Percentiles rank a stretch among this genome's conserved stretches.
These are phyloP conservation scores for Hucho hucho DNA, from an alignment of 2,113 vertebrate species.

Conservation along the genomic window DNA sequence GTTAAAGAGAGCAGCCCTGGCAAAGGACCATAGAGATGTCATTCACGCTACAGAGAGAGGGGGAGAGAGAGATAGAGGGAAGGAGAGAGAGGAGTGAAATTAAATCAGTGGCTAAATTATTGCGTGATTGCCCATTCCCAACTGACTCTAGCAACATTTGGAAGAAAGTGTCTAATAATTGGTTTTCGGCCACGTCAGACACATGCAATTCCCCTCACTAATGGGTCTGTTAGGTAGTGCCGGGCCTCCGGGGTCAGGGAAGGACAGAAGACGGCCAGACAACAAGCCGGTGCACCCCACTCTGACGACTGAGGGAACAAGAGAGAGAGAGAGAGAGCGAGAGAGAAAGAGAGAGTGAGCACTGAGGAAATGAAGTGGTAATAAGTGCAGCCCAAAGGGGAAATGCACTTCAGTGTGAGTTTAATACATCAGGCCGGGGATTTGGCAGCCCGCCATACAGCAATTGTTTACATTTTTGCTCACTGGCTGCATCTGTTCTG, in stretches of 20 bases:
- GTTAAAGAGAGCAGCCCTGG: no score
- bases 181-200: conserved; percentile 95
- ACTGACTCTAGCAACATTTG: conserved; percentile 92
- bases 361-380: conserved; percentile 98
- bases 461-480: conserved; percentile 99
- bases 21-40: no score
- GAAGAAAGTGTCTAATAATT: conserved; percentile 98
- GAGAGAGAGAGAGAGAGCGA: no score
- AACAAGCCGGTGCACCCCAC: conserved; percentile 57
- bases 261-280: conserved; percentile 85
- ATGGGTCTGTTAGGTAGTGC: conserved; percentile 88
- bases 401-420: conserved; percentile 96
- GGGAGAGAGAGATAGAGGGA: neutral
- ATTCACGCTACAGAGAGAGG: neutral
- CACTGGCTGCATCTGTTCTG: conserved; percentile 98
- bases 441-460: conserved; percentile 94
- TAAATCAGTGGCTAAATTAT: conserved; percentile 98
- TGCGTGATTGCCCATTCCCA: conserved; percentile 97
- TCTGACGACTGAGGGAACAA: conserved; percentile 14
- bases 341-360: conserved; percentile 56
- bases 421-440: conserved; percentile 80
- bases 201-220: conserved; percentile 93
- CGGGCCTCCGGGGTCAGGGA: conserved; percentile 87
- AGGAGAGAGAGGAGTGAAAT: conserved; percentile 69
- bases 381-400: conserved; percentile 94